Evolutionary conservation across 1,140 invertebrate species (phyloP).

Genomic region (Asbolus verrucosus): DNA sequence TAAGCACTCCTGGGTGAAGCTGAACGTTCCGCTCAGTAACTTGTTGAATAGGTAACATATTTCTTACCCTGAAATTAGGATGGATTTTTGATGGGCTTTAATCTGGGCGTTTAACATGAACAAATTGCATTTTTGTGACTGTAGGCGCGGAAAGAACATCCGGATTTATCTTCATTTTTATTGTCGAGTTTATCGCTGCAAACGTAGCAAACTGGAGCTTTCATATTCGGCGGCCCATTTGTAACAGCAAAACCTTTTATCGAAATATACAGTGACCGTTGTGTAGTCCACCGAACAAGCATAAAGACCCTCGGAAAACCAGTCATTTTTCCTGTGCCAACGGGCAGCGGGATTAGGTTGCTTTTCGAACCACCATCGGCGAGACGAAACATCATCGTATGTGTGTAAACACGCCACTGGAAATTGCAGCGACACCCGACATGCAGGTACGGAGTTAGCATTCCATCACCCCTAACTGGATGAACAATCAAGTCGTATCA

Average conservation of each 20-base stretch:
- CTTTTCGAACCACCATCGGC: constrained; percentile 3
- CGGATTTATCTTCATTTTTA: constrained; percentile 58
- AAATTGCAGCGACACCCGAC: constrained; percentile 14
- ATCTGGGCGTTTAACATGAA: constrained; percentile 35
- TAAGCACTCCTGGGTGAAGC: no score
- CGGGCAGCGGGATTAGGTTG: constrained; percentile 12
- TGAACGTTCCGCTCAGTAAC: no score
- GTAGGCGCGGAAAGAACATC: constrained; percentile 45
- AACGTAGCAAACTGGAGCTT: constrained; percentile 54
- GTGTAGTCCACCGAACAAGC: constrained; percentile 45
- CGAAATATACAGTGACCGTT: constrained; percentile 51
- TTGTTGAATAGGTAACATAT: no score
- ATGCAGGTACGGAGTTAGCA: background rate
- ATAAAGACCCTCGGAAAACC: constrained; percentile 42
- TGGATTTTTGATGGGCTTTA: constrained; percentile 18
- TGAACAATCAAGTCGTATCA: constrained; percentile 28
- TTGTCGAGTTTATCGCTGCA: constrained; percentile 56
- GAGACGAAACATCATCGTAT: constrained; percentile 11
- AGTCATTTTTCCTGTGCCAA: constrained; percentile 31
- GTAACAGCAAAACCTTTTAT: constrained; percentile 56
- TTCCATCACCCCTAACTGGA: background rate
- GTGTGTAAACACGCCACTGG: constrained; percentile 22
- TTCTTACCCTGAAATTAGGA: no score
- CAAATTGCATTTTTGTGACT: constrained; percentile 42
- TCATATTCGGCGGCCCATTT: constrained; percentile 55